A percentile compares a stretch with the other conserved stretches of the same genome.
These are phyloP conservation scores for Rhagonycha fulva DNA, from an alignment of 2,888 invertebrate genomes.

Conservation along the genomic window DNA sequence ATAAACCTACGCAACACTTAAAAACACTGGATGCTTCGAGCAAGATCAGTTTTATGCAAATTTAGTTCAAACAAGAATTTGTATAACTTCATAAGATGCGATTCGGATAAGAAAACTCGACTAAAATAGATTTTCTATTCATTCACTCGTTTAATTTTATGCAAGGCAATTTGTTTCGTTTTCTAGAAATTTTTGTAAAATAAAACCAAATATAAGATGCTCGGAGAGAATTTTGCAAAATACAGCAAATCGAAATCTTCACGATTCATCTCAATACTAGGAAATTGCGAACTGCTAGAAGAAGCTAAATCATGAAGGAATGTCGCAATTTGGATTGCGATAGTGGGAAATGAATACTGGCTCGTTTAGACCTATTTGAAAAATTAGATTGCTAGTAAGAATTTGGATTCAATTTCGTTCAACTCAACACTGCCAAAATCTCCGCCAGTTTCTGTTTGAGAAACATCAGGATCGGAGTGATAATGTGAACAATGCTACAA, in stretches of 20 bases:
- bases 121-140: neutral
- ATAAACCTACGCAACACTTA: constrained; percentile 11
- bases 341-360: neutral
- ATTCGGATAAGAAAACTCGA: neutral
- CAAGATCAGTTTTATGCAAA: constrained; percentile 16
- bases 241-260: neutral
- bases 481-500: too few species aligned
- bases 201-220: neutral
- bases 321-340: neutral
- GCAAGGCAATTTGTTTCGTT: neutral
- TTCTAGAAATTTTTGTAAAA: neutral
- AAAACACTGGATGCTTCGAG: constrained; percentile 1
- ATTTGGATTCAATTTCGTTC: neutral
- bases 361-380: neutral
- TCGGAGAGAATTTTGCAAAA: neutral
- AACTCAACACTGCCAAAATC: too few species aligned
- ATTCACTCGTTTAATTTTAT: neutral
- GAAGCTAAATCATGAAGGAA: neutral
- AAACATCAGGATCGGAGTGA: neutral
- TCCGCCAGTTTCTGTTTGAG: neutral
- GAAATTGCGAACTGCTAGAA: neutral
- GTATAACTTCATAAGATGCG: constrained; percentile 6
- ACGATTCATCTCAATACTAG: neutral
- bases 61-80: constrained; percentile 13
- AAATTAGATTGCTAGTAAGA: neutral